Evolutionary conservation across 2,113 vertebrate species (phyloP).

Genomic region (Lepus americanus): DNA sequence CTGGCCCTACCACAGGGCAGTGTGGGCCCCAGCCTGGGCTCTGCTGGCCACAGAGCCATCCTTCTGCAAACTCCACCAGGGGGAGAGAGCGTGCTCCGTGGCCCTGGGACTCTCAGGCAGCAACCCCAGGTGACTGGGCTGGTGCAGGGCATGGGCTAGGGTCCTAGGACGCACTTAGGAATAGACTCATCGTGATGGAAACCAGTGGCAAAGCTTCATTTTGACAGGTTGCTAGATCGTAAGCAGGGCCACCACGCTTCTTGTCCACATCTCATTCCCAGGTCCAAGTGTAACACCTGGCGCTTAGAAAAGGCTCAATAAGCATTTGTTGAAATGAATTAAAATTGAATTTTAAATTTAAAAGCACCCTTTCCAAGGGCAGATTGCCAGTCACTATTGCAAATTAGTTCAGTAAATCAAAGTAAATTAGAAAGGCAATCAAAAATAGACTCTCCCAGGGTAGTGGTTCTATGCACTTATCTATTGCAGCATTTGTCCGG

Average conservation of each 20-base stretch:
- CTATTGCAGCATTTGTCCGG: not conserved
- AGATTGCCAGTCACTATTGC: constrained; percentile 74
- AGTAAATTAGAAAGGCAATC: constrained; percentile 74
- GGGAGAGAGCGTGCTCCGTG: accelerated
- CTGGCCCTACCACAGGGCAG: not conserved
- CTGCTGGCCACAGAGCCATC: not conserved
- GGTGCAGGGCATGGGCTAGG: not conserved
- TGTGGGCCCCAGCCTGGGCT: too few species aligned
- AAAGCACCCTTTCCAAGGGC: constrained; percentile 75
- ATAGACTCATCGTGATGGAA: not conserved
- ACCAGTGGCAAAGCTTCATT: not conserved
- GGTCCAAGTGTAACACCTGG: constrained; percentile 13
- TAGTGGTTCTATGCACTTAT: not conserved
- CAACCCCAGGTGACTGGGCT: not conserved
- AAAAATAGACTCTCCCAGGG: constrained; percentile 48
- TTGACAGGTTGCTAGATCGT: not conserved
- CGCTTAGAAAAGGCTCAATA: constrained; percentile 67
- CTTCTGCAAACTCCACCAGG: not conserved
- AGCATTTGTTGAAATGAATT: constrained; percentile 77
- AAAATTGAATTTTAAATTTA: constrained; percentile 83
- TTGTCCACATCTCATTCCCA: constrained; percentile 1
- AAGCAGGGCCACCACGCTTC: not conserved
- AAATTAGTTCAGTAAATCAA: constrained; percentile 78
- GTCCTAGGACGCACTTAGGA: not conserved
- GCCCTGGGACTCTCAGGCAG: not conserved